Conservation (phyloP, 2,888 invertebrate genomes). For the Rhagonycha fulva region DNA sequence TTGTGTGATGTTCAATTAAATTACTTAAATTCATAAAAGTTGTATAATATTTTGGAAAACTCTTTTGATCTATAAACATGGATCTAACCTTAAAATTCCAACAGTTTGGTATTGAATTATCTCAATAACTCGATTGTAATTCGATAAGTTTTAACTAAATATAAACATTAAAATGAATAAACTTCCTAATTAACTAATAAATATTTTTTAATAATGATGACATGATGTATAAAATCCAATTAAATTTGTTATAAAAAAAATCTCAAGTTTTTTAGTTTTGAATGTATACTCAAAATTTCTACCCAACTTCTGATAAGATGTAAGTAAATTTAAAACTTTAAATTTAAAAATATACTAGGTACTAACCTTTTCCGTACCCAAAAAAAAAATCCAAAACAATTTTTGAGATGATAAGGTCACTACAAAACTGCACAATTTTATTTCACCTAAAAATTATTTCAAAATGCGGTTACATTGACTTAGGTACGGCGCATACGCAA, state of each 20-base stretch:
- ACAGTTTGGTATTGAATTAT: background rate
- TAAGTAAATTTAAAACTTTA: background rate
- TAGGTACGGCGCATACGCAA: conserved; percentile 11
- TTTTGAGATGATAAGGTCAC: background rate
- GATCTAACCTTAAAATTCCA: background rate
- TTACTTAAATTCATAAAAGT: background rate
- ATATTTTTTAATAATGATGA: background rate
- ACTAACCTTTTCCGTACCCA: conserved; percentile 1
- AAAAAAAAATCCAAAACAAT: background rate
- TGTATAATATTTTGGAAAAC: background rate
- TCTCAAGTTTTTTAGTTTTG: background rate
- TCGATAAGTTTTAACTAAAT: background rate
- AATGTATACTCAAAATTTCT: background rate
- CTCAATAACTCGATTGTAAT: background rate
- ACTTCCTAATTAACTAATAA: background rate
- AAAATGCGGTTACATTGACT: conserved; percentile 2
- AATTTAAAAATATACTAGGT: background rate
- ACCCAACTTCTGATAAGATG: background rate
- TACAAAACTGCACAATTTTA: background rate
- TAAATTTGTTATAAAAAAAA: background rate
- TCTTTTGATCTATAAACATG: background rate
- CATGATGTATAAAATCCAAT: background rate
- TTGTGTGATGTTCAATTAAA: background rate
- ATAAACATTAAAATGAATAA: background rate
- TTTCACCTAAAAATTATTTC: background rate